These are phyloP conservation scores for Neoniphon sammara DNA, from an alignment of 2,797 vertebrate genomes.

Conservation along the genomic window DNA sequence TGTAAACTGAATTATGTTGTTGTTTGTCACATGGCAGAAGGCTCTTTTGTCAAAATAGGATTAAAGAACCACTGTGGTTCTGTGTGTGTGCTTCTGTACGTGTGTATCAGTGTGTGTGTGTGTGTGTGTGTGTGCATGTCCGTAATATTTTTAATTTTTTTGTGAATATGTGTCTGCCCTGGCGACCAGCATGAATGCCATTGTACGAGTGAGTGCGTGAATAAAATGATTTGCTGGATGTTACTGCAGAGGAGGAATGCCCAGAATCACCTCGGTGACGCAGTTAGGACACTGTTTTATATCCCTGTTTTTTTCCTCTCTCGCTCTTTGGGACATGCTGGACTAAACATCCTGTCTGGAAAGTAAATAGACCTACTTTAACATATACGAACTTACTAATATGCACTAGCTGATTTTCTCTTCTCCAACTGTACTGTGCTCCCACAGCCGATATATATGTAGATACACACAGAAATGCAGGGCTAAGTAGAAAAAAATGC, in stretches of 20 bases:
- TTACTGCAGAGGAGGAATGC: slow-evolving; percentile 35
- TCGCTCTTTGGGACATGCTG: slow-evolving; percentile 54
- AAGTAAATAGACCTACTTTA: slow-evolving; percentile 51
- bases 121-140: slow-evolving; percentile 7
- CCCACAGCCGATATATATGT: too few relatives aligned
- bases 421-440: too few relatives aligned
- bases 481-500: too few relatives aligned
- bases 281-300: slow-evolving; percentile 62
- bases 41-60: slow-evolving; percentile 39
- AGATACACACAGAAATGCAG: too few relatives aligned
- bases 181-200: not conserved
- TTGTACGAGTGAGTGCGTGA: slow-evolving; percentile 9
- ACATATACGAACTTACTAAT: slow-evolving; percentile 28
- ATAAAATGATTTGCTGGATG: slow-evolving; percentile 28
- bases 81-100: not conserved
- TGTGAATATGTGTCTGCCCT: not conserved
- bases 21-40: slow-evolving; percentile 34
- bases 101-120: not conserved
- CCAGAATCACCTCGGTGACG: slow-evolving; percentile 53
- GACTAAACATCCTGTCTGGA: slow-evolving; percentile 70
- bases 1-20: slow-evolving; percentile 38
- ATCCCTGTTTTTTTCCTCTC: slow-evolving; percentile 46
- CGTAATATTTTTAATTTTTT: not conserved
- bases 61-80: slow-evolving; percentile 30
- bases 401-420: too few relatives aligned